phyloP scores from a whole-genome alignment of 2,888 invertebrate genomes.

The Heliconius sara region DNA sequence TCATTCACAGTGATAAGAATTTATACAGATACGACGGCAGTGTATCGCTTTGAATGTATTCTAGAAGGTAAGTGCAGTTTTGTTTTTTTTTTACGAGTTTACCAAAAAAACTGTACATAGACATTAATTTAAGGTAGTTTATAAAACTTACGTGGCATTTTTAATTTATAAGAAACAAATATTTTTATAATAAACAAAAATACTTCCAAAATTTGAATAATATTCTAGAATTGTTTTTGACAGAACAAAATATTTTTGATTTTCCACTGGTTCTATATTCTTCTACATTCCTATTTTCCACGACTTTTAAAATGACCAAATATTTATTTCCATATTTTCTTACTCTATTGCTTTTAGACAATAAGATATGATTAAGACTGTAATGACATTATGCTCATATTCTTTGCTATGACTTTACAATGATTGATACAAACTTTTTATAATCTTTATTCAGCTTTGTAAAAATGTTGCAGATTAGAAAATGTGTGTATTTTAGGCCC shows the following conservation, averaged over 20 bases:
- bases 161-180: conserved; percentile 37
- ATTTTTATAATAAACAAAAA: conserved; percentile 12
- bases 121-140: conserved; percentile 34
- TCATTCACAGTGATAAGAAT: conserved; percentile 29
- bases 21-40: conserved; percentile 30
- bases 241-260: conserved; percentile 15
- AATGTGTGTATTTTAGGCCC: conserved; percentile 11
- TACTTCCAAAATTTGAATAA: conserved; percentile 8
- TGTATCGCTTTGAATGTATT: conserved; percentile 36
- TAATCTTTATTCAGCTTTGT: conserved; percentile 15
- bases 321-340: conserved; percentile 41
- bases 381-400: conserved; percentile 45
- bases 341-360: conserved; percentile 43
- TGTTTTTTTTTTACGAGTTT: conserved; percentile 40
- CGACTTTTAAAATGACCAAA: conserved; percentile 42
- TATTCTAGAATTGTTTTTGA: not conserved
- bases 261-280: conserved; percentile 22
- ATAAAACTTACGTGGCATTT: conserved; percentile 43
- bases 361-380: conserved; percentile 48
- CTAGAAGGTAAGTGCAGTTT: conserved; percentile 32
- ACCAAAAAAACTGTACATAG: conserved; percentile 46
- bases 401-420: conserved; percentile 35
- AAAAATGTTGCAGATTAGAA: conserved; percentile 10
- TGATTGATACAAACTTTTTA: conserved; percentile 19
- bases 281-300: conserved; percentile 42